Percentiles rank a stretch among this genome's conserved stretches.
Conservation (phyloP, 2,888 invertebrate species). For the Pterobdella sp. region DNA sequence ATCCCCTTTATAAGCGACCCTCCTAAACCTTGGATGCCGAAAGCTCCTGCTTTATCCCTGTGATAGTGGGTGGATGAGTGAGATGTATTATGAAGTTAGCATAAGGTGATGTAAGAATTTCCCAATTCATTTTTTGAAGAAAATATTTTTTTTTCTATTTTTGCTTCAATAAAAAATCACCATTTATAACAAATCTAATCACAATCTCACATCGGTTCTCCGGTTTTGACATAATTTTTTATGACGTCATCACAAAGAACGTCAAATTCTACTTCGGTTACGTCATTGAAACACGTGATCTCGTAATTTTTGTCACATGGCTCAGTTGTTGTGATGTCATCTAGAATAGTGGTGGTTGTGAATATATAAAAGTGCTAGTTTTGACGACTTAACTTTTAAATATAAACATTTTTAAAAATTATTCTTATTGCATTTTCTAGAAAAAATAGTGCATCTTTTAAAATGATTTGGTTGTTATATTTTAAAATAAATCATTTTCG, state of each 20-base stretch:
- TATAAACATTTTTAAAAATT: neutral
- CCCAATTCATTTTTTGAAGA: neutral
- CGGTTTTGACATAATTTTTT: slow-evolving; percentile 71
- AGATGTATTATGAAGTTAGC: neutral
- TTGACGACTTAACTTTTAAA: neutral
- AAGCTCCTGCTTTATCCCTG: slow-evolving; percentile 70
- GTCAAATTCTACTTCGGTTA: slow-evolving; percentile 73
- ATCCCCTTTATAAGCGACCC: slow-evolving; percentile 73
- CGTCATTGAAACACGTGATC: slow-evolving; percentile 62
- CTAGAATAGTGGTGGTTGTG: neutral
- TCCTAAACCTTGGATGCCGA: slow-evolving; percentile 77
- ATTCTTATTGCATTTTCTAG: neutral
- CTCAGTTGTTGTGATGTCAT: neutral
- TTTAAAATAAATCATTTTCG: too few relatives aligned
- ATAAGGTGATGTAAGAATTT: too few relatives aligned
- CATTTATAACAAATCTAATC: neutral
- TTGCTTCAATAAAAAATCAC: too few relatives aligned
- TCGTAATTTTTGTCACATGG: slow-evolving; percentile 29
- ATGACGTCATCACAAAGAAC: slow-evolving; percentile 68
- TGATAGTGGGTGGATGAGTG: slow-evolving; percentile 29
- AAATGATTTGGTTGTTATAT: too few relatives aligned
- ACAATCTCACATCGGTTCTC: slow-evolving; percentile 69
- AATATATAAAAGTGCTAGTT: neutral
- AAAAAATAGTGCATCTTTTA: too few relatives aligned
- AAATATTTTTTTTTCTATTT: too few relatives aligned